phyloP scores from a whole-genome alignment of 2,113 vertebrate genomes.

The Stercorarius parasiticus region DNA sequence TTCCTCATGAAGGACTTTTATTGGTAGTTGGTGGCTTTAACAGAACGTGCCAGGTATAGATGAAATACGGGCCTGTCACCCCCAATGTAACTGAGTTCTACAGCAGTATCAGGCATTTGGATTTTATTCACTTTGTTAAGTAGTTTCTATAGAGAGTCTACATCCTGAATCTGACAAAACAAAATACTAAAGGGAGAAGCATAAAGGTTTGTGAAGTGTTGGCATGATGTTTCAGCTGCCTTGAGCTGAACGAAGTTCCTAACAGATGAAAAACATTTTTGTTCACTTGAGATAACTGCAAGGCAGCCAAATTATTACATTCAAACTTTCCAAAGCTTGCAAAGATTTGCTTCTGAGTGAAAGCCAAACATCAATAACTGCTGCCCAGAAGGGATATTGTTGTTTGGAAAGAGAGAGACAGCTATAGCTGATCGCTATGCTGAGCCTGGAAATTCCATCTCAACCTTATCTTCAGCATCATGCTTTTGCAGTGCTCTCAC shows the following conservation, averaged over 20 bases:
- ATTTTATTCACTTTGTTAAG: background rate
- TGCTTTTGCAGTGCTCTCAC: background rate
- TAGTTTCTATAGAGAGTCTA: background rate
- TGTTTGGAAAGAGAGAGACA: slow-evolving; percentile 41
- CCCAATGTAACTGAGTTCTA: background rate
- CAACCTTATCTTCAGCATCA: slow-evolving; percentile 43
- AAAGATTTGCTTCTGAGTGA: slow-evolving; percentile 49
- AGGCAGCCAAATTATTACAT: slow-evolving; percentile 47
- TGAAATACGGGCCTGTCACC: background rate
- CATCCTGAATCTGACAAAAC: background rate
- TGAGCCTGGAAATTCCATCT: slow-evolving; percentile 59
- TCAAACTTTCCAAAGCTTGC: slow-evolving; percentile 57
- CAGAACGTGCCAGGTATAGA: background rate
- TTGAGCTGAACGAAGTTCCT: background rate
- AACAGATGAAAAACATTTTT: slow-evolving; percentile 59
- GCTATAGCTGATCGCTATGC: slow-evolving; percentile 2
- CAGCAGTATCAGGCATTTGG: background rate
- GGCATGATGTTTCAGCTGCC: slow-evolving; percentile 24
- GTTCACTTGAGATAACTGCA: slow-evolving; percentile 38
- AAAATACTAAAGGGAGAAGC: background rate
- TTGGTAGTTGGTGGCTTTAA: background rate
- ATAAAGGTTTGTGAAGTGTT: background rate
- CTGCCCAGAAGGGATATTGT: slow-evolving; percentile 57
- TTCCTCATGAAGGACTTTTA: background rate
- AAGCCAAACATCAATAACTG: slow-evolving; percentile 37